A percentile compares a stretch with the other conserved stretches of the same genome.
Evolutionary conservation across 2,113 vertebrate species (phyloP).

Genomic region (Nanorana parkeri): DNA sequence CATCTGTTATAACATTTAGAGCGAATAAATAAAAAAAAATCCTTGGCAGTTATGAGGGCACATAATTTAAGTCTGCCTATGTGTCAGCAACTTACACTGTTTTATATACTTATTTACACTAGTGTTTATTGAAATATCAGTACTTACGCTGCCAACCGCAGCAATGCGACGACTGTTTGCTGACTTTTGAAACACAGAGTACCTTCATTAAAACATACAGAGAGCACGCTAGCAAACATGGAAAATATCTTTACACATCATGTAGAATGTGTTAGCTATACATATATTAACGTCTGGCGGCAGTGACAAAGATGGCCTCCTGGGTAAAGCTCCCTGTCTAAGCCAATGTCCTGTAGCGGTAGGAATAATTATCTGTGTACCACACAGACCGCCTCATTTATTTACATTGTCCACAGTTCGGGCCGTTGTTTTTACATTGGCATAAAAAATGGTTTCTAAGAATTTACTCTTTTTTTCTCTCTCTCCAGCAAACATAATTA

Average conservation of each 20-base stretch:
- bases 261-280: conserved; percentile 49
- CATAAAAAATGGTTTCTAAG: conserved; percentile 27
- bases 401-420: conserved; percentile 23
- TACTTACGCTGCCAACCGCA: conserved; percentile 72
- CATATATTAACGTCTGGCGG: conserved; percentile 30
- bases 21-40: conserved; percentile 35
- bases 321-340: conserved; percentile 48
- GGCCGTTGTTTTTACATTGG: conserved; percentile 12
- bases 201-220: conserved; percentile 73
- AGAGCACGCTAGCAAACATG: conserved; percentile 69
- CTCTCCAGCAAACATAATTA: no score
- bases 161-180: conserved; percentile 67
- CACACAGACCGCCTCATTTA: conserved; percentile 39
- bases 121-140: conserved; percentile 74
- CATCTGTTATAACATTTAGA: conserved; percentile 39
- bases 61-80: conserved; percentile 70
- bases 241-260: conserved; percentile 60
- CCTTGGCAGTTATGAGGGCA: conserved; percentile 67
- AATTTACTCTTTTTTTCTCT: background rate
- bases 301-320: conserved; percentile 21
- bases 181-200: conserved; percentile 69
- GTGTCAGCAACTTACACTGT: conserved; percentile 72
- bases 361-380: conserved; percentile 48
- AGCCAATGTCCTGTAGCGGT: conserved; percentile 44
- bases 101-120: conserved; percentile 75